phyloP scores from a whole-genome alignment of 2,797 vertebrate genomes.

The Epinephelus coioides region DNA sequence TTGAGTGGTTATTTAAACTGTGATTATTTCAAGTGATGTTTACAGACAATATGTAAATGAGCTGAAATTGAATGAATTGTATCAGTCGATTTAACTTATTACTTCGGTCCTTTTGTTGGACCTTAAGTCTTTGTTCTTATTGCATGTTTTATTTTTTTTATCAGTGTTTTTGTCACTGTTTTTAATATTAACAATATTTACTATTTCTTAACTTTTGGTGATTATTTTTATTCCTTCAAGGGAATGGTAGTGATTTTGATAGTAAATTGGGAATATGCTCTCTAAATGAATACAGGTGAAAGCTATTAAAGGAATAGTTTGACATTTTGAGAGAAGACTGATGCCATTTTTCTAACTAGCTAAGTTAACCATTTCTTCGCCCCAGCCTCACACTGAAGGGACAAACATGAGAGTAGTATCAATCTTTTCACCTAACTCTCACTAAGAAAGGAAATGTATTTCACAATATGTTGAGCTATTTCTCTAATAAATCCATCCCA shows the following conservation, averaged over 20 bases:
- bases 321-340: too few species aligned
- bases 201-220: conserved; percentile 14
- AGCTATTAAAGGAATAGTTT: not conserved
- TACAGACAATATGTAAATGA: conserved; percentile 23
- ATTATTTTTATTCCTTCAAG: not conserved
- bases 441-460: not conserved
- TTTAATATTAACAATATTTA: conserved; percentile 8
- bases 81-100: conserved; percentile 71
- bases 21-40: conserved; percentile 27
- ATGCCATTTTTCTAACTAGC: too few species aligned
- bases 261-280: not conserved
- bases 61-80: conserved; percentile 29
- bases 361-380: too few species aligned
- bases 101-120: conserved; percentile 47
- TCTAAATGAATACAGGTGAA: not conserved
- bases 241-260: not conserved
- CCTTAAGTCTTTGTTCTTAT: conserved; percentile 7
- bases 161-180: conserved; percentile 44
- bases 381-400: too few species aligned
- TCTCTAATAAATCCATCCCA: not conserved
- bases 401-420: not conserved
- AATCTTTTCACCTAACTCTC: not conserved
- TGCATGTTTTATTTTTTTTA: conserved; percentile 38
- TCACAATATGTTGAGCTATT: not conserved
- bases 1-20: conserved; percentile 2